Base-by-base conservation (phyloP, 1,140 invertebrate species). In the Tribolium castaneum region DNA sequence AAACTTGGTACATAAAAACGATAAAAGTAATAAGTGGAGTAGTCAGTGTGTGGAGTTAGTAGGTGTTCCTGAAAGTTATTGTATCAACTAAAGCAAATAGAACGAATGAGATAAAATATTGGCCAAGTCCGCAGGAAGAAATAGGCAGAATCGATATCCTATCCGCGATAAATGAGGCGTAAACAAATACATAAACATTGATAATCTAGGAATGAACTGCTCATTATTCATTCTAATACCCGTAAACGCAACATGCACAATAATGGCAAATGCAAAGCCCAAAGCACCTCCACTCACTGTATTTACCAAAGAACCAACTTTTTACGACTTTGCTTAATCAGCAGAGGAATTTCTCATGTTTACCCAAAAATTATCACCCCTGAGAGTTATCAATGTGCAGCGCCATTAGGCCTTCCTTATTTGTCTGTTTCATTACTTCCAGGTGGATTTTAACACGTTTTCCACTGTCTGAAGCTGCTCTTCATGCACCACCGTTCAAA, bases 361-460 rank as follows among this genome's bases (percentile, higher is more conserved):
- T 66, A 35, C 59, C 30, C n/a, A 35, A 39, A 66, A 66, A 66
- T 66, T 66, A 66, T 66, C 59, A 66, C 59, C 59, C 59, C 12
- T 14, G 59, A 30, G 59, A 66, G 14, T 66, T 66, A 66, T 66
- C 59, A 66, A 66, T 66, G 59, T 12, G 12, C 59, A 66, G 59
- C 59, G 25, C 59, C 59, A 66, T 66, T 35, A 66, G 56, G 59
- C 30, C 12, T 66, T 66, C 59, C 59, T 35, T 66, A 35, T 66
- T 66, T 66, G 30, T 14, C 45, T 14, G 12, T 35, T 66, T 66
- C 59, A 66, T 66, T 66, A 66, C 39, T 45, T 66, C 59, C 59
- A 66, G 59, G 59, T 66, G 59, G 30, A 66, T 66, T 66, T 66
- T 66, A 66, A 66, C 59, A 66, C 30, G 12, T 14, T 14, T 35